These are phyloP conservation scores for Sebastes nivosus DNA, from an alignment of 2,797 vertebrate species.

Conservation along the genomic window DNA sequence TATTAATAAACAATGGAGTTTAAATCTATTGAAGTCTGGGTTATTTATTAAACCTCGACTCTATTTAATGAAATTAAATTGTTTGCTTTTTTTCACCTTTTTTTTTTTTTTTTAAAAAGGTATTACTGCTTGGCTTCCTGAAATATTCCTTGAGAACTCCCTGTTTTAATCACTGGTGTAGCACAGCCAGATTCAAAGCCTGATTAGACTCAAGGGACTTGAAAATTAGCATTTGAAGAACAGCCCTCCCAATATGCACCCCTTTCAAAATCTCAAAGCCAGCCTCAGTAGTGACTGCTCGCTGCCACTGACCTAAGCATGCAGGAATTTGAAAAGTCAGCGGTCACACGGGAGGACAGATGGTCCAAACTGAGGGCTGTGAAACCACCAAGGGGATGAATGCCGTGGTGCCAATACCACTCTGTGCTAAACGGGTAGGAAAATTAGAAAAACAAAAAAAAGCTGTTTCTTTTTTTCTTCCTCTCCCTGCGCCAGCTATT, in stretches of 20 bases:
- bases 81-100: neutral
- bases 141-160: conserved; percentile 13
- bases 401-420: neutral
- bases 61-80: neutral
- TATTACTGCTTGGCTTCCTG: conserved; percentile 3
- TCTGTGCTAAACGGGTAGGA: conserved; percentile 17
- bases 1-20: no score
- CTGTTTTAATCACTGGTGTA: conserved; percentile 11
- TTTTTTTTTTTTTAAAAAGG: neutral
- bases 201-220: conserved; percentile 20
- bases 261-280: neutral
- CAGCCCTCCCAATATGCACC: neutral
- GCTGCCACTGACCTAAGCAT: neutral
- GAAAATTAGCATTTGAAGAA: conserved; percentile 33
- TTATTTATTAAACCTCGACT: neutral
- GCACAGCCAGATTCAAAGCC: conserved; percentile 24
- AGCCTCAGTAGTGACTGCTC: neutral
- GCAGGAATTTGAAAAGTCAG: conserved; percentile 8
- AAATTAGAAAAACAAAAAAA: conserved; percentile 14
- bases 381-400: conserved; percentile 13
- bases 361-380: conserved; percentile 4
- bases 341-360: neutral
- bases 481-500: neutral
- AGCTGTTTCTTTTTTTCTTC: neutral
- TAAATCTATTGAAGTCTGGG: no score